Percentiles rank a stretch among this genome's conserved stretches.
Conservation (phyloP, 2,113 vertebrate species). For the Myrmecobius fasciatus region DNA sequence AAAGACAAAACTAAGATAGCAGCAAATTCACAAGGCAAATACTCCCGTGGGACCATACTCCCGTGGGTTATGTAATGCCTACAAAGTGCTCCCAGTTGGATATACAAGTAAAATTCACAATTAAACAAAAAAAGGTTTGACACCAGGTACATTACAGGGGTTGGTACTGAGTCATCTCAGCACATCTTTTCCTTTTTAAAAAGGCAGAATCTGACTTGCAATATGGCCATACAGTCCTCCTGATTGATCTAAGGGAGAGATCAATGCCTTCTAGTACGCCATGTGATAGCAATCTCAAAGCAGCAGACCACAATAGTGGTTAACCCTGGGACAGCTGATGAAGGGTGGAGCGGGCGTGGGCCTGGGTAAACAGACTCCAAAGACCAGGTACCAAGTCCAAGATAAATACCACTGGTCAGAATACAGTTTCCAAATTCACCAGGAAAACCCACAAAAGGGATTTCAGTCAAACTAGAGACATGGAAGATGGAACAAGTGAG, state of each 20-base stretch:
- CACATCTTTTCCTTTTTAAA: slow-evolving; percentile 73
- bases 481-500: slow-evolving; percentile 67
- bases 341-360: slow-evolving; percentile 81
- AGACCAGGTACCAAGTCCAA: slow-evolving; percentile 70
- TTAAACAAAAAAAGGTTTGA: slow-evolving; percentile 75
- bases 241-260: slow-evolving; percentile 74
- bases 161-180: slow-evolving; percentile 77
- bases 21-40: slow-evolving; percentile 91
- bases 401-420: slow-evolving; percentile 67
- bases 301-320: slow-evolving; percentile 87
- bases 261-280: slow-evolving; percentile 74
- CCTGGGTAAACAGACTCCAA: slow-evolving; percentile 64
- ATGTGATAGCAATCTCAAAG: slow-evolving; percentile 80
- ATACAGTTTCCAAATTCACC: slow-evolving; percentile 76
- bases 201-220: slow-evolving; percentile 68
- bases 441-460: slow-evolving; percentile 75
- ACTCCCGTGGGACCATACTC: slow-evolving; percentile 84
- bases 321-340: slow-evolving; percentile 78
- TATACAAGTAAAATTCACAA: slow-evolving; percentile 89
- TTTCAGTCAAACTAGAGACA: slow-evolving; percentile 77
- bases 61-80: slow-evolving; percentile 88
- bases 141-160: slow-evolving; percentile 84
- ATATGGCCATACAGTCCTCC: slow-evolving; percentile 75
- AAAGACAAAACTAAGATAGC: slow-evolving; percentile 91
- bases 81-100: slow-evolving; percentile 97